Evolutionary conservation across 2,797 vertebrate genomes (phyloP).

Genomic region (Lutjanus campechanus): DNA sequence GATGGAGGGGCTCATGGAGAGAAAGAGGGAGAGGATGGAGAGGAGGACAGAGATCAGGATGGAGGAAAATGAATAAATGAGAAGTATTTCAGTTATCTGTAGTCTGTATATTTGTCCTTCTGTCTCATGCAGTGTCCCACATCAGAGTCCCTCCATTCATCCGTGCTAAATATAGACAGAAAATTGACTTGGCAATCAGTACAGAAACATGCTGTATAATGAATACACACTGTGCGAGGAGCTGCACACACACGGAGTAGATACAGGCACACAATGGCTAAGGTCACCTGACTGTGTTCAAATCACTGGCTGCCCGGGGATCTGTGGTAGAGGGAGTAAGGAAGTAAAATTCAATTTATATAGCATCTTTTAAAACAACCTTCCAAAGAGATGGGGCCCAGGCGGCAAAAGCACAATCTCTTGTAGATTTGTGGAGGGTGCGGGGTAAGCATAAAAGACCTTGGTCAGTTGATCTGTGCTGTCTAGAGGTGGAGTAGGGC

Average conservation of each 20-base stretch:
- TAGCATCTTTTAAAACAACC: no score
- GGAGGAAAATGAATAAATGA: not conserved
- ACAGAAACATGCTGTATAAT: not conserved
- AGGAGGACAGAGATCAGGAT: not conserved
- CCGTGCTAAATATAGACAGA: not conserved
- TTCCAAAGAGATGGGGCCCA: no score
- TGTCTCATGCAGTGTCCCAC: not conserved
- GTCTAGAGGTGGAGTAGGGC: no score
- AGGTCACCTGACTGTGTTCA: not conserved
- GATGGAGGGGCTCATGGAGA: slow-evolving; percentile 11
- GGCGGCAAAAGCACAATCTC: no score
- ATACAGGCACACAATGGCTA: not conserved
- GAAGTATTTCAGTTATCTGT: not conserved
- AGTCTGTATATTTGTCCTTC: not conserved
- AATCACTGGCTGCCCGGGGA: not conserved
- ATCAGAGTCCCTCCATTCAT: not conserved
- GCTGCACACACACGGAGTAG: not conserved
- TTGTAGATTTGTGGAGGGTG: no score
- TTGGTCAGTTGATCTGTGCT: no score
- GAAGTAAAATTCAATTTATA: no score
- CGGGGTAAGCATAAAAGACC: no score
- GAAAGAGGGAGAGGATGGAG: slow-evolving; percentile 5
- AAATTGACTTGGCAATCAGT: not conserved
- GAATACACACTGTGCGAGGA: not conserved
- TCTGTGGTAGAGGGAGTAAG: no score